Evolutionary conservation across 2,888 invertebrate species (phyloP).

Genomic region (Lepidochrysops patricia): DNA sequence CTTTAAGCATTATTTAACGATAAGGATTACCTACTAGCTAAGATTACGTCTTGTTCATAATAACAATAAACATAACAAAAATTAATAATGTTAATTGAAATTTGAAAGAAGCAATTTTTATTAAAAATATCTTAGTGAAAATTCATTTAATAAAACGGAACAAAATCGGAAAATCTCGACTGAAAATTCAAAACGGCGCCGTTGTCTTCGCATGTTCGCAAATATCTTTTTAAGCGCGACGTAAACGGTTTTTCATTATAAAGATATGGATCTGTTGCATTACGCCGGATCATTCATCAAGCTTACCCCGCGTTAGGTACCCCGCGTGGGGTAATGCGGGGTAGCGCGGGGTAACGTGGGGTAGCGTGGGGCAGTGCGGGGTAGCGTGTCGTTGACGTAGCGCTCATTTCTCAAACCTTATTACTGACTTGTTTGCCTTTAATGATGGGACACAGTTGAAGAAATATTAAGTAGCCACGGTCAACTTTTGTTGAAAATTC

Average conservation of each 20-base stretch:
- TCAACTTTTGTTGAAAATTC: background rate
- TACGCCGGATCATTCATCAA: conserved; percentile 56
- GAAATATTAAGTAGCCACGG: conserved; percentile 6
- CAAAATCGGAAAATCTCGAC: background rate
- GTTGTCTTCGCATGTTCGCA: background rate
- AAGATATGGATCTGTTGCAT: conserved; percentile 44
- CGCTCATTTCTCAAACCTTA: conserved; percentile 65
- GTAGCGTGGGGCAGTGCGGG: conserved; percentile 13
- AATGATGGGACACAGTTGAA: conserved; percentile 21
- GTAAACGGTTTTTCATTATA: conserved; percentile 25
- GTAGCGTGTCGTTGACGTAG: conserved; percentile 56
- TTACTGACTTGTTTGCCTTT: conserved; percentile 41
- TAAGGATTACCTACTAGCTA: too few relatives aligned
- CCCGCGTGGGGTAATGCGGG: background rate
- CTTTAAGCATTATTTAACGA: too few relatives aligned
- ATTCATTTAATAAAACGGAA: background rate
- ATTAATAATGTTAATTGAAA: too few relatives aligned
- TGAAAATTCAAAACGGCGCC: background rate
- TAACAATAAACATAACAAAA: too few relatives aligned
- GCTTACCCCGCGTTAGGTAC: conserved; percentile 24
- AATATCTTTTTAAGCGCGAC: conserved; percentile 3
- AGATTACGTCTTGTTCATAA: too few relatives aligned
- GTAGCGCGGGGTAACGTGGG: background rate
- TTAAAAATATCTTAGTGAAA: background rate
- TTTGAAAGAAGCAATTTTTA: too few relatives aligned